phyloP scores from a whole-genome alignment of 2,113 vertebrate genomes.

The Choloepus hoffmanni region DNA sequence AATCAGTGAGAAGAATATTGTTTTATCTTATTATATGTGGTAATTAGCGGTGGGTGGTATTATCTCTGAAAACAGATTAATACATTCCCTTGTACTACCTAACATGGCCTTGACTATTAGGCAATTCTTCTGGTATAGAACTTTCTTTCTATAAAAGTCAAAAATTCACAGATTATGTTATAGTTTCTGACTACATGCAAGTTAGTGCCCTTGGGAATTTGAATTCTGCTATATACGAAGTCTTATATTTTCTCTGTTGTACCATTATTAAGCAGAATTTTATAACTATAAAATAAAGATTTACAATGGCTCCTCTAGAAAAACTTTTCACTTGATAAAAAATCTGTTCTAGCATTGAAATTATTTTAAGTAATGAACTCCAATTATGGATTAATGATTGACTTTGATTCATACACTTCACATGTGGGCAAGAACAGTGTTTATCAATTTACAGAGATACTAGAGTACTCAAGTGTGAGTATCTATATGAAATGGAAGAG shows the following conservation, averaged over 20 bases:
- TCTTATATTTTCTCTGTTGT: background rate
- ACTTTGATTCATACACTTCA: background rate
- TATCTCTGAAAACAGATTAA: background rate
- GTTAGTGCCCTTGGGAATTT: background rate
- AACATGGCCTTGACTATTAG: background rate
- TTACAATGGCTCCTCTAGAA: background rate
- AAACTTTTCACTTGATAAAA: background rate
- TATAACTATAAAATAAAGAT: background rate
- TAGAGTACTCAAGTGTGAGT: background rate
- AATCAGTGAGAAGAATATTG: background rate
- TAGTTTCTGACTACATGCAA: slow-evolving; percentile 34
- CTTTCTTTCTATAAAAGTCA: background rate
- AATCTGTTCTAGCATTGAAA: background rate
- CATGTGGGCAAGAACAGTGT: background rate
- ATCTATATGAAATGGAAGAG: slow-evolving; percentile 12
- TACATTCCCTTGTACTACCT: background rate
- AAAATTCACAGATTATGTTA: background rate
- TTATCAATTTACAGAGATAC: slow-evolving; percentile 4
- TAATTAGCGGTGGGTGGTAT: background rate
- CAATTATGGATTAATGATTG: background rate
- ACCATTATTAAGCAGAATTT: background rate
- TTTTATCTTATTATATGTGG: background rate
- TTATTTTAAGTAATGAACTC: background rate
- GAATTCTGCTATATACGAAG: background rate
- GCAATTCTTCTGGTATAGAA: background rate